A percentile compares a stretch with the other conserved stretches of the same genome.
Evolutionary conservation across 2,888 invertebrate genomes (phyloP).

Genomic region (Pyrgus malvae): DNA sequence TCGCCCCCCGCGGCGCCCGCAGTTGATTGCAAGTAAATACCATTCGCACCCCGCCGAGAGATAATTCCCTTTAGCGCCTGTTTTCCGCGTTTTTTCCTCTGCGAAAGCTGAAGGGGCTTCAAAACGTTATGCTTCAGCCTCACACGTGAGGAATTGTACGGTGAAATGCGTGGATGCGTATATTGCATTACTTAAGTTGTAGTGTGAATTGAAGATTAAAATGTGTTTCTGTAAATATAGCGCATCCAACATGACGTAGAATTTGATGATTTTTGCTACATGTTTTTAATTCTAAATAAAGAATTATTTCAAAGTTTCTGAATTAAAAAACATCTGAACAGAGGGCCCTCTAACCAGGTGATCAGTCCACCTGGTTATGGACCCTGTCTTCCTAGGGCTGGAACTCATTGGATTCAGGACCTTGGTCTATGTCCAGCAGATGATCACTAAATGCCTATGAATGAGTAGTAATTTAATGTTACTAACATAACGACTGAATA

Average conservation of each 20-base stretch:
- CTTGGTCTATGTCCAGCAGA: no score
- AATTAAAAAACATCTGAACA: no score
- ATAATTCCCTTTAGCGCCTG: conserved; percentile 34
- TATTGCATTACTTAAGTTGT: conserved; percentile 1
- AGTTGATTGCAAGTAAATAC: conserved; percentile 35
- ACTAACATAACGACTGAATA: no score
- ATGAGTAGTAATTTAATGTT: no score
- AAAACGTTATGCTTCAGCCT: conserved; percentile 15
- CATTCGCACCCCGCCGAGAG: conserved; percentile 29
- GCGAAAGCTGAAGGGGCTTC: conserved; percentile 10
- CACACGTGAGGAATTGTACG: conserved; percentile 7
- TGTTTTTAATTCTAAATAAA: no score
- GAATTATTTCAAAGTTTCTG: no score
- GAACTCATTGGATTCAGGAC: no score
- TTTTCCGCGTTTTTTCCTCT: conserved; percentile 32
- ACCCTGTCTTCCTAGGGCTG: no score
- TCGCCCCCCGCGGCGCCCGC: conserved; percentile 21
- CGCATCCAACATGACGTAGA: not conserved
- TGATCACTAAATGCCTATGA: no score
- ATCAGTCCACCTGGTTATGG: no score
- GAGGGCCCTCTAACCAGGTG: no score
- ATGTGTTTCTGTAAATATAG: not conserved
- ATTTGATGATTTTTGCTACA: no score
- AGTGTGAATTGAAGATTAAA: not conserved
- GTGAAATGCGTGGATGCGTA: conserved; percentile 15